These are phyloP conservation scores for Drosophila mayaguana DNA, from an alignment of 2,888 invertebrate species.

Conservation along the genomic window DNA sequence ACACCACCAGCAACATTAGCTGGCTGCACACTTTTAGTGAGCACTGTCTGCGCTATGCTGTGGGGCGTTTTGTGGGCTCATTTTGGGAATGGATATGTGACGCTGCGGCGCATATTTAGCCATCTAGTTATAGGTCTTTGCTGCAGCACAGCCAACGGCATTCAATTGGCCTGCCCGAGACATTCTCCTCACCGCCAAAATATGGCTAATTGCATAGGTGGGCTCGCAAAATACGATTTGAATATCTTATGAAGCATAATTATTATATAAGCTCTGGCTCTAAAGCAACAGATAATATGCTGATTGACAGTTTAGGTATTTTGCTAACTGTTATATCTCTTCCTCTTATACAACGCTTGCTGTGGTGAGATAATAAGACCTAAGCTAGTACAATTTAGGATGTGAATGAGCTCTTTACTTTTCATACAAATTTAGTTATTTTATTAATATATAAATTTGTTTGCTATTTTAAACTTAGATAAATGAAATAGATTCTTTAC, in stretches of 20 bases:
- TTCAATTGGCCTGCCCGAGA: constrained; percentile 55
- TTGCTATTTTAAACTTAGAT: no score
- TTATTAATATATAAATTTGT: no score
- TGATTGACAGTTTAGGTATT: neutral
- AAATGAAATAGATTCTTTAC: no score
- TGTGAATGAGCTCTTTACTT: no score
- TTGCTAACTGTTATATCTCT: neutral
- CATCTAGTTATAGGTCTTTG: constrained; percentile 67
- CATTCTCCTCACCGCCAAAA: constrained; percentile 41
- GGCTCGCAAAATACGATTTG: constrained; percentile 1
- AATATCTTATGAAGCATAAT: constrained; percentile 4
- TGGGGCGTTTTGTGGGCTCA: constrained; percentile 53
- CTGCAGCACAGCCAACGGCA: constrained; percentile 55
- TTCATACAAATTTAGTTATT: no score
- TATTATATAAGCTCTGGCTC: neutral
- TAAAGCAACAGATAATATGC: neutral
- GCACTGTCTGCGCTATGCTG: constrained; percentile 31
- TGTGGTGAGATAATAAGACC: no score
- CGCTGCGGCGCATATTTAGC: constrained; percentile 58
- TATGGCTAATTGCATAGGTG: constrained; percentile 9
- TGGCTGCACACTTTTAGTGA: constrained; percentile 39
- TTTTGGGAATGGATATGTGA: constrained; percentile 39
- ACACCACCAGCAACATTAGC: constrained; percentile 3
- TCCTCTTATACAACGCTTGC: neutral
- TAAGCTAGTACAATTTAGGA: no score